These are phyloP conservation scores for Nemoura dubitans DNA, from an alignment of 2,888 invertebrate genomes.

Conservation along the genomic window DNA sequence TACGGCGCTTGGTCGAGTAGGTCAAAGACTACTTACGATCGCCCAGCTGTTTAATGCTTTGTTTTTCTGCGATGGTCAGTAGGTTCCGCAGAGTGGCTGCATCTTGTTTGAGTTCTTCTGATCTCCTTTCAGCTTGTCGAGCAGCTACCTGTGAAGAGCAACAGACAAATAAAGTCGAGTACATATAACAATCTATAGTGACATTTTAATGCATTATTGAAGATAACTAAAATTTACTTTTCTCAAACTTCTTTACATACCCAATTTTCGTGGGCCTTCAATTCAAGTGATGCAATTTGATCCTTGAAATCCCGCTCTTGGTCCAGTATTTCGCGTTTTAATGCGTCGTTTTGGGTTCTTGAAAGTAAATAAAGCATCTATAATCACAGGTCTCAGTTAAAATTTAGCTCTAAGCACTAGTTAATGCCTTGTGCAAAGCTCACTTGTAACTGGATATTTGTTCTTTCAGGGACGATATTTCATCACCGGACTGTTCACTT, in stretches of 20 bases:
- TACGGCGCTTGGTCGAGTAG: neutral
- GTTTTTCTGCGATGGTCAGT: slow-evolving; percentile 66
- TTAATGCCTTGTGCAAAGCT: slow-evolving; percentile 54
- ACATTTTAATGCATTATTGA: too few species aligned
- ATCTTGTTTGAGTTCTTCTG: slow-evolving; percentile 82
- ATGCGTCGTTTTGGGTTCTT: slow-evolving; percentile 72
- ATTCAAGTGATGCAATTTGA: slow-evolving; percentile 81
- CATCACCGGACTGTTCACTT: neutral
- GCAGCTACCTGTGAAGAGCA: slow-evolving; percentile 70
- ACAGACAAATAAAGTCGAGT: slow-evolving; percentile 16
- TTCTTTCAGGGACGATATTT: slow-evolving; percentile 76
- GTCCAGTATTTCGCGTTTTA: slow-evolving; percentile 87
- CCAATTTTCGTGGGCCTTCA: slow-evolving; percentile 88
- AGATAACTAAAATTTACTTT: too few species aligned
- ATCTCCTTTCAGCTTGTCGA: slow-evolving; percentile 80
- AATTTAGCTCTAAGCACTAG: too few species aligned
- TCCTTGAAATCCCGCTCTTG: slow-evolving; percentile 76
- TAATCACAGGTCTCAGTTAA: neutral
- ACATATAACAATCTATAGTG: too few species aligned
- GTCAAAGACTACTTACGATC: slow-evolving; percentile 61
- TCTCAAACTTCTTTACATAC: slow-evolving; percentile 56
- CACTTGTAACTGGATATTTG: slow-evolving; percentile 84
- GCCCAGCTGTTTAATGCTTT: slow-evolving; percentile 61
- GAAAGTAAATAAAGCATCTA: slow-evolving; percentile 47
- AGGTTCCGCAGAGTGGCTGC: slow-evolving; percentile 72